These are phyloP conservation scores for Limnephilus auricula DNA, from an alignment of 2,888 invertebrate species.

Conservation along the genomic window DNA sequence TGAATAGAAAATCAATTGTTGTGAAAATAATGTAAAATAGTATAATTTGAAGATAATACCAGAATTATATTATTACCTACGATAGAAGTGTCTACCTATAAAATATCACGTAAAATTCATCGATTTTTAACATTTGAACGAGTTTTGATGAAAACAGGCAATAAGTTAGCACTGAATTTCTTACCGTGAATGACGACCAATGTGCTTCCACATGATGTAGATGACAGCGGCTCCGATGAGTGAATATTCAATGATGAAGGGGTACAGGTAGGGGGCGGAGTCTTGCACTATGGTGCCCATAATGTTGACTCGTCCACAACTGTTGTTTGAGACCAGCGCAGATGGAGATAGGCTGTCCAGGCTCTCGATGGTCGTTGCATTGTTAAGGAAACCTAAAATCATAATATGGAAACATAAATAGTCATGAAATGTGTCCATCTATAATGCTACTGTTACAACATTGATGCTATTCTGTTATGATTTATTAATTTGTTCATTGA, in stretches of 20 bases:
- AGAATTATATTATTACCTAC: too few species aligned
- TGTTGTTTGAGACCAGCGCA: conserved; percentile 77
- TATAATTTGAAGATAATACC: neutral
- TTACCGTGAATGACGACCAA: conserved; percentile 91
- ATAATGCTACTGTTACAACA: neutral
- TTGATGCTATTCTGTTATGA: neutral
- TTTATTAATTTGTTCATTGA: neutral
- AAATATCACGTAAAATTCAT: neutral
- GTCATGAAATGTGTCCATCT: neutral
- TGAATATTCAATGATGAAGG: conserved; percentile 97
- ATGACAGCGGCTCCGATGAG: conserved; percentile 96
- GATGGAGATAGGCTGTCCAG: conserved; percentile 80
- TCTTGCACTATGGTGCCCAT: conserved; percentile 96
- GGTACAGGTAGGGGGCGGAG: conserved; percentile 96
- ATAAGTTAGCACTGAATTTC: neutral
- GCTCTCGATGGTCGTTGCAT: conserved; percentile 76
- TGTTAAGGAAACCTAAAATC: conserved; percentile 67
- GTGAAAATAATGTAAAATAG: neutral
- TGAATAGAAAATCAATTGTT: neutral
- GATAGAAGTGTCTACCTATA: neutral
- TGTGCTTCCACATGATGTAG: conserved; percentile 97
- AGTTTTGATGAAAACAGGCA: neutral
- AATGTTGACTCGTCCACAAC: conserved; percentile 90
- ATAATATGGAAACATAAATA: neutral
- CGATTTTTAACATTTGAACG: neutral